These are phyloP conservation scores for Fukomys damarensis DNA, from an alignment of 2,113 vertebrate genomes.

Conservation along the genomic window DNA sequence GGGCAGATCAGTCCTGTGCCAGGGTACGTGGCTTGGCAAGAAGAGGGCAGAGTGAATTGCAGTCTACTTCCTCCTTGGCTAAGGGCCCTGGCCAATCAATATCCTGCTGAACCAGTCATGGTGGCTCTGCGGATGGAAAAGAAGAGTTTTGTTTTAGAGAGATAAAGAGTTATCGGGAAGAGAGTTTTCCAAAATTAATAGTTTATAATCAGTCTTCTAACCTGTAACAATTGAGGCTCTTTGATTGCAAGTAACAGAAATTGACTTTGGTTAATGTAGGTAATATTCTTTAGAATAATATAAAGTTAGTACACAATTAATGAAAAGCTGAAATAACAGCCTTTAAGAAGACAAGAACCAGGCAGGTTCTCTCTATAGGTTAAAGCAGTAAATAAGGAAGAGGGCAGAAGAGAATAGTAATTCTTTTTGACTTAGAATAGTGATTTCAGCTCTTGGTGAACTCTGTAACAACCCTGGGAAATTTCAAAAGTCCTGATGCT, in stretches of 20 bases:
- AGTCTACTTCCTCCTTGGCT: not conserved
- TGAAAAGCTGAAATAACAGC: not conserved
- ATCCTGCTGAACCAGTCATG: not conserved
- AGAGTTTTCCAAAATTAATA: not conserved
- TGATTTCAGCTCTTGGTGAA: not conserved
- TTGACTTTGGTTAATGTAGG: not conserved
- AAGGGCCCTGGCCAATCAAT: not conserved
- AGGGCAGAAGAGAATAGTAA: not conserved
- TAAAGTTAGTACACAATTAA: not conserved
- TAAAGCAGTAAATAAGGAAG: not conserved
- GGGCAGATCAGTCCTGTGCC: not conserved
- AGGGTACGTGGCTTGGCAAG: constrained; percentile 20
- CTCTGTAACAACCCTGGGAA: not conserved
- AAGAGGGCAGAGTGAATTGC: not conserved
- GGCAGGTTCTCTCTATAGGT: not conserved
- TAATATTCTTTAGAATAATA: not conserved
- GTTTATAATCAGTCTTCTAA: not conserved
- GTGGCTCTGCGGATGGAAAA: not conserved
- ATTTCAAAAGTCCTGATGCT: not conserved
- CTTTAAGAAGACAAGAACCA: not conserved
- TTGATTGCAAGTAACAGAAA: not conserved
- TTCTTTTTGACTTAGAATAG: not conserved
- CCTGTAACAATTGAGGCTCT: not conserved
- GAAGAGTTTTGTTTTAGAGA: not conserved
- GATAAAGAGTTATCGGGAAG: not conserved